Evolutionary conservation across 2,797 vertebrate genomes (phyloP), one percentile per base, ranked within the genome.

Genomic region (Synanceia verrucosa): DNA sequence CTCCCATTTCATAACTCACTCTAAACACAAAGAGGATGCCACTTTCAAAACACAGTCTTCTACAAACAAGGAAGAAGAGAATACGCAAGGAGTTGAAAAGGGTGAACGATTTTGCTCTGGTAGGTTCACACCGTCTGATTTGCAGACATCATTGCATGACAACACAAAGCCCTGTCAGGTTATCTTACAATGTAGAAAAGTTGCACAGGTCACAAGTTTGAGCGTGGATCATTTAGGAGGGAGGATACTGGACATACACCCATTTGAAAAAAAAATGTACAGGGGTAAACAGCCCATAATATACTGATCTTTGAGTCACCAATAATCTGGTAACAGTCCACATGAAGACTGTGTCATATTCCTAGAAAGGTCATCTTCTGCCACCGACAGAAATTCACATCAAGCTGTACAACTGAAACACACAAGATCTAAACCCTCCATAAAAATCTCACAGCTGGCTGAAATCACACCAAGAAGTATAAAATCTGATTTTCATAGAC

Each of bases 401-500:
- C 71, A 76, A 65, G 57, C 68, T 75, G 73, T n/a, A 68, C 51
- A 65, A 65, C 61, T 52, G 82, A 81, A 78, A 77, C 74, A 51
- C 53, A 73, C 58, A 56, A 90, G 75, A 83, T 73, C 55, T 59
- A 86, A 65, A 83, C 57, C 70, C 77, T 75, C 83, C 66, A 48
- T 61, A 64, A 70, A 72, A 73, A 76, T 77, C 83, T 86, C 84
- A 84, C 58, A 65, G 77, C 67, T 65, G 85, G 83, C 80, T 78
- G 73, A 88, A 78, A 65, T 76, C 72, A 82, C 79, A 81, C 69
- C 28, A 10, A 76, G 37, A 41, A 65, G 77, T 78, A 83, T 46
- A 76, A 83, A 83, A 71, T 43, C 16, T 0, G 21, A 18, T 47
- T 68, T 79, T 59, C 36, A 58, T 39, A 28, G 58, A 71, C 60